These are phyloP conservation scores for Zoanthus sociatus DNA, from an alignment of 92 coral and sea anemone genomes.

Conservation along the genomic window DNA sequence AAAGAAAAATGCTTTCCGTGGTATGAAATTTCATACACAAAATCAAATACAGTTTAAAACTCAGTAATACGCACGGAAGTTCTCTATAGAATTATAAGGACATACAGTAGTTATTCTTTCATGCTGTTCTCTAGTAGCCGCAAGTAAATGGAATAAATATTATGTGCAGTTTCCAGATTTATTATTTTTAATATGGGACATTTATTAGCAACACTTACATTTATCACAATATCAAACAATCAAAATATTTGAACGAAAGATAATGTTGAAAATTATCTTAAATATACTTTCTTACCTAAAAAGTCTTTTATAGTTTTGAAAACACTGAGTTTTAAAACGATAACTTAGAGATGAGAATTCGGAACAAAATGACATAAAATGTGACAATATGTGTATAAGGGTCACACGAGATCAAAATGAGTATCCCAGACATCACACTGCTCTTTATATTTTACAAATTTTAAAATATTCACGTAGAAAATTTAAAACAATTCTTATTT, in stretches of 20 bases:
- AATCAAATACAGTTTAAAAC: neutral
- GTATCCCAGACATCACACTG: constrained; percentile 22
- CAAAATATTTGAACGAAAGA: constrained; percentile 27
- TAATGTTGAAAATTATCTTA: neutral
- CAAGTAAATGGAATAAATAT: neutral
- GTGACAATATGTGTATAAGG: constrained; percentile 18
- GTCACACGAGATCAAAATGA: constrained; percentile 22
- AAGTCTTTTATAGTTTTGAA: neutral
- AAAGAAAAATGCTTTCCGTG: neutral
- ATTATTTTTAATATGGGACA: neutral
- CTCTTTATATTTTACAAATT: constrained; percentile 7
- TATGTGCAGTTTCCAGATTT: neutral
- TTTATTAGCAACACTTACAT: constrained; percentile 19
- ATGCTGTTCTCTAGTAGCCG: neutral
- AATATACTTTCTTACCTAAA: neutral
- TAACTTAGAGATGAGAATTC: neutral
- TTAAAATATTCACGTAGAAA: neutral
- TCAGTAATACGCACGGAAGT: neutral
- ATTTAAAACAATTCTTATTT: neutral
- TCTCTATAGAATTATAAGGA: constrained; percentile 4
- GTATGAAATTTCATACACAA: constrained; percentile 51
- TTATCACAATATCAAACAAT: constrained; percentile 37
- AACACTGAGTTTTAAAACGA: neutral
- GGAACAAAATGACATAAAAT: neutral
- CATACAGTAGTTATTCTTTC: neutral